Evolutionary conservation across 2,113 vertebrate genomes (phyloP).

Genomic region (Oncorhynchus keta): DNA sequence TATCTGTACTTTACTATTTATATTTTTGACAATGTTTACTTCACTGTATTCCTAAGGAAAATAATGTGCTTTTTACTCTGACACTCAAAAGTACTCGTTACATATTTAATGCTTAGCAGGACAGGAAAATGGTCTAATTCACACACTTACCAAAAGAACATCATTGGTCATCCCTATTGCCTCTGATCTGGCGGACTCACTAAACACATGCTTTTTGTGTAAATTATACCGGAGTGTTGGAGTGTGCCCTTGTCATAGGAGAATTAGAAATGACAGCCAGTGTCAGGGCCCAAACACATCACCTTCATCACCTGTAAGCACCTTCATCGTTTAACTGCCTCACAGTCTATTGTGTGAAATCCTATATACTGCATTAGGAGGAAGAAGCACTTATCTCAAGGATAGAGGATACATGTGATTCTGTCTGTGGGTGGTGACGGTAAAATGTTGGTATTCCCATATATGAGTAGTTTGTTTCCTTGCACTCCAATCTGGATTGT

Average conservation of each 20-base stretch:
- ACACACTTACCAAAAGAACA: too few species aligned
- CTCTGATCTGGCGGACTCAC: too few species aligned
- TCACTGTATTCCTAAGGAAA: too few species aligned
- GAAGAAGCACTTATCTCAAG: constrained; percentile 7
- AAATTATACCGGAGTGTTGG: too few species aligned
- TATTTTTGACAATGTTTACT: too few species aligned
- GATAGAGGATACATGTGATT: constrained; percentile 6
- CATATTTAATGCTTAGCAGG: too few species aligned
- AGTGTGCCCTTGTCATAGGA: constrained; percentile 24
- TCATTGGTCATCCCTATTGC: too few species aligned
- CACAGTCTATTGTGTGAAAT: not conserved
- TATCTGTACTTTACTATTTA: too few species aligned
- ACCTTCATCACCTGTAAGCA: not conserved
- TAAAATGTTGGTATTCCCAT: not conserved
- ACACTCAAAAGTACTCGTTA: too few species aligned
- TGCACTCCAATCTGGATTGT: not conserved
- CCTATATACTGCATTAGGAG: not conserved
- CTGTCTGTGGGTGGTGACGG: not conserved
- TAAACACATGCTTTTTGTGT: too few species aligned
- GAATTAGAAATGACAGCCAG: constrained; percentile 53
- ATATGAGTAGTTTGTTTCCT: not conserved
- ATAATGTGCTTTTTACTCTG: too few species aligned
- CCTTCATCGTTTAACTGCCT: not conserved
- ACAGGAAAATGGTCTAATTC: too few species aligned
- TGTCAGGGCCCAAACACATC: not conserved